These are phyloP conservation scores for Thamnophis sirtalis DNA, from an alignment of 2,113 vertebrate genomes.

Conservation along the genomic window DNA sequence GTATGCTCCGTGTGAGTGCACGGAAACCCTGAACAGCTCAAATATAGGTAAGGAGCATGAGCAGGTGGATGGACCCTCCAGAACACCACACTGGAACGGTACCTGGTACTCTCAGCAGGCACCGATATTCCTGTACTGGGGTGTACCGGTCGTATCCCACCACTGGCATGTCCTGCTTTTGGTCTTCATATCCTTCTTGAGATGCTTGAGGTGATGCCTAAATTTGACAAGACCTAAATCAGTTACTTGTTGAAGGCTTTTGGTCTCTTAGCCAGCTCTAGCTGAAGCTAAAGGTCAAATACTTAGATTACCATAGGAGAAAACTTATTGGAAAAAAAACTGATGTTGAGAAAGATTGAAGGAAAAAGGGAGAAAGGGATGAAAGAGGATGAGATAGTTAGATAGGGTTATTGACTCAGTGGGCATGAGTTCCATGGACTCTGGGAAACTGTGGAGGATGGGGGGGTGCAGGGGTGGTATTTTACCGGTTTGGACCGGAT, in stretches of 20 bases:
- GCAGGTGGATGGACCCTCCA: too few relatives aligned
- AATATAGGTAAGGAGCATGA: too few relatives aligned
- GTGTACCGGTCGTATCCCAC: too few relatives aligned
- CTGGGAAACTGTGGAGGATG: neutral
- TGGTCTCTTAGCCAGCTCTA: neutral
- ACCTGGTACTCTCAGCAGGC: too few relatives aligned
- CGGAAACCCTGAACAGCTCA: too few relatives aligned
- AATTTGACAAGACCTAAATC: neutral
- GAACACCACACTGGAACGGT: too few relatives aligned
- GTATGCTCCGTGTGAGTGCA: too few relatives aligned
- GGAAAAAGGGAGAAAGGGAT: neutral
- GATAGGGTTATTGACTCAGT: neutral
- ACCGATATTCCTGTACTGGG: too few relatives aligned
- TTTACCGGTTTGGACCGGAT: too few relatives aligned
- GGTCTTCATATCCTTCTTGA: neutral
- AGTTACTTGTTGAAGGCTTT: neutral
- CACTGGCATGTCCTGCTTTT: neutral
- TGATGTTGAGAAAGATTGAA: neutral
- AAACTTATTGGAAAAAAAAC: neutral
- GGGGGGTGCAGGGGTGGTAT: too few relatives aligned
- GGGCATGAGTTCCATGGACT: neutral
- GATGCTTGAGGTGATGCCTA: neutral
- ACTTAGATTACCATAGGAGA: neutral
- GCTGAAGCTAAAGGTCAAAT: neutral
- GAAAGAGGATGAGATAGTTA: neutral